Percentiles rank a stretch among this genome's conserved stretches.
Evolutionary conservation across 2,113 vertebrate species (phyloP).

Genomic region (Chaetura pelagica): DNA sequence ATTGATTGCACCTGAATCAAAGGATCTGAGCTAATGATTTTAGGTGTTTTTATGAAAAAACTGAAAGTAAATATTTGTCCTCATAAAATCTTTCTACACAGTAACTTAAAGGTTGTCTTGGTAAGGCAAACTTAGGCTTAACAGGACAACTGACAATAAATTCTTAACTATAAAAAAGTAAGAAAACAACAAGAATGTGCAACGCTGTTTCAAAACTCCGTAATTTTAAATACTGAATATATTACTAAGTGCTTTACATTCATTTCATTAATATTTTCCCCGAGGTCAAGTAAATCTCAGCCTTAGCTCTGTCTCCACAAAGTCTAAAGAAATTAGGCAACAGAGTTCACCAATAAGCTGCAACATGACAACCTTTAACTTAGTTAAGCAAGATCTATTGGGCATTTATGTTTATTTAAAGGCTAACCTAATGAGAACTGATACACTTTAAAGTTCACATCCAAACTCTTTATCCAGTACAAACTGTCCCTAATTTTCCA

Average conservation of each 20-base stretch:
- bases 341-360: not conserved
- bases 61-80: not conserved
- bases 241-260: not conserved
- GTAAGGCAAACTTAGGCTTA: not conserved
- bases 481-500: slow-evolving; percentile 7
- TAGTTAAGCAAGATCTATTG: slow-evolving; percentile 12
- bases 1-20: not conserved
- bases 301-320: not conserved
- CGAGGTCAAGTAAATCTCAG: slow-evolving; percentile 26
- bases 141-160: not conserved
- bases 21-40: not conserved
- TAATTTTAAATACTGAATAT: not conserved
- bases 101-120: not conserved
- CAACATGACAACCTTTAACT: slow-evolving; percentile 28
- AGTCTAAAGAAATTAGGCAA: slow-evolving; percentile 24
- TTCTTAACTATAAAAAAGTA: not conserved
- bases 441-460: not conserved
- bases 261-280: not conserved
- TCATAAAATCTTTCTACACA: not conserved
- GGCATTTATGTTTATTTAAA: not conserved
- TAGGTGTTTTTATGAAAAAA: not conserved
- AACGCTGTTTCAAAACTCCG: not conserved
- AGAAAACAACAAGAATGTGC: not conserved
- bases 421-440: not conserved
- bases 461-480: not conserved